Base-by-base conservation (phyloP, 2,113 vertebrate species). In the Tachysurus fulvidraco region DNA sequence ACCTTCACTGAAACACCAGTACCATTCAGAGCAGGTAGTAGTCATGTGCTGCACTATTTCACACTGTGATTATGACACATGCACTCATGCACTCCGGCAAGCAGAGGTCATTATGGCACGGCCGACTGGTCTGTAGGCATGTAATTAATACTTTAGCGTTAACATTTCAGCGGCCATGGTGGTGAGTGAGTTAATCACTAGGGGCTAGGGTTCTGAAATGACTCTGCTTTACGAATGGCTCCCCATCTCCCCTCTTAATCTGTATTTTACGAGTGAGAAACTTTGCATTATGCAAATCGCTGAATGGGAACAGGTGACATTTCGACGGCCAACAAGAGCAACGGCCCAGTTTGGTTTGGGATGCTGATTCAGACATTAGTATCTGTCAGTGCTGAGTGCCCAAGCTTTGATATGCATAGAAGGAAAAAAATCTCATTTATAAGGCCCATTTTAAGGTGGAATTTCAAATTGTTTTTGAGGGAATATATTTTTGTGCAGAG, bases 231-330 rank as follows among this genome's bases (percentile, higher is more conserved):
- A 94, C 94, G 97, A 98, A 98, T 98, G 97, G 96, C 96, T 97
- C 96, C 94, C 94, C 95, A 94, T 96, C 97, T 97, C 96, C 96
- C 95, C 93, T 96, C 97, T 98, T 99, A 99, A 99, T 99, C 97
- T 98, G 98, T 97, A 98, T 97, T 98, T 98, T 99, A 98, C 98
- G 97, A 99, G 96, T 99, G 97, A 99, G 97, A 97, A 98, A 97
- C 96, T 99, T 99, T 98, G 97, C 97, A 99, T 99, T 99, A 99
- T 99, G 98, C 98, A 99, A 99, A 99, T 99, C 98, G 98, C 93
- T 99, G 97, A 97, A 96, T 97, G 97, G 97, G 98, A 99, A 99
- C 98, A 99, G 98, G 97, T 99, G 98, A 99, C 98, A 99, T 99
- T 99, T 99, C 97, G 98, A 96, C 96, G 96, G 95, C 95, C 96